These are phyloP conservation scores for Halcyon chelicuti DNA, from an alignment of 2,797 vertebrate species.

Conservation along the genomic window DNA sequence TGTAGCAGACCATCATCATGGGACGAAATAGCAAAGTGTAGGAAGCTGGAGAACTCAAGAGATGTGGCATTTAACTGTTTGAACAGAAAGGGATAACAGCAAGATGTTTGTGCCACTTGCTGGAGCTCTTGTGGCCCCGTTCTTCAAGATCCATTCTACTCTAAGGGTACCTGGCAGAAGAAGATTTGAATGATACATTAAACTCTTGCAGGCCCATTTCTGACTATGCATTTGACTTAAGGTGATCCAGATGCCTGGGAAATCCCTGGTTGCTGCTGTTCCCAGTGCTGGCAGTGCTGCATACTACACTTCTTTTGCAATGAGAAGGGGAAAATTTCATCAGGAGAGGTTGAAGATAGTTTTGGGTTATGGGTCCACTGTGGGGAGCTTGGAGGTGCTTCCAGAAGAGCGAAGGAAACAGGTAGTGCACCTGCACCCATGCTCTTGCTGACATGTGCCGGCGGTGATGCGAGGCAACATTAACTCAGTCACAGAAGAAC, in stretches of 20 bases:
- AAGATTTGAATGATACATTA: neutral
- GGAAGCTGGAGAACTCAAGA: neutral
- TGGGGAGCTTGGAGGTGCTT: neutral
- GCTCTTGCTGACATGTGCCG: neutral
- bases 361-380: neutral
- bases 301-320: neutral
- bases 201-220: neutral
- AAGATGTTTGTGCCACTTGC: neutral
- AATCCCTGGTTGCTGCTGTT: neutral
- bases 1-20: neutral
- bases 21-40: neutral
- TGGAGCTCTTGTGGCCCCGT: neutral
- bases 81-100: neutral
- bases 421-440: rapidly evolving
- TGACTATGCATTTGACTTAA: neutral
- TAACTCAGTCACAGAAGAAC: neutral
- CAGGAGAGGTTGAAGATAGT: neutral
- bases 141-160: neutral
- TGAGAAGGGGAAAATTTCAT: neutral
- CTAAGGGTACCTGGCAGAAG: neutral
- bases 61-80: neutral
- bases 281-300: neutral
- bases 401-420: neutral
- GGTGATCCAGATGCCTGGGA: neutral
- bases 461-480: neutral